phyloP scores from a whole-genome alignment of 2,113 vertebrate species.

The Prinia subflava region DNA sequence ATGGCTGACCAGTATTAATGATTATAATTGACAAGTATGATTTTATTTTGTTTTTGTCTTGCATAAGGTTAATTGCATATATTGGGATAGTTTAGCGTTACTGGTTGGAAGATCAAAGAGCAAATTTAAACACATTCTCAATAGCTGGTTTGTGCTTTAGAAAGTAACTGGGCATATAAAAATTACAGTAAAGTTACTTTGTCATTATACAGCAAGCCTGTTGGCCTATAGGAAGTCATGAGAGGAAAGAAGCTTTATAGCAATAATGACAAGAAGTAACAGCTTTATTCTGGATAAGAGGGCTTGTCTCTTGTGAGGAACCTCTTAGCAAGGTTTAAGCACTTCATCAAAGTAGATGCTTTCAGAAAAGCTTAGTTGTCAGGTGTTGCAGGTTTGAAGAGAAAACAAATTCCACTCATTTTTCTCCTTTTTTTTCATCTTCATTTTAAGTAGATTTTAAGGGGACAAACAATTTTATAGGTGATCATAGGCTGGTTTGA shows the following conservation, averaged over 20 bases:
- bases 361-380: not conserved
- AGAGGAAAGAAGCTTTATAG: not conserved
- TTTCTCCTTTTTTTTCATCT: not conserved
- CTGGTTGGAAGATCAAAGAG: not conserved
- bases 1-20: not conserved
- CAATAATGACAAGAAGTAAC: not conserved
- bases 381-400: not conserved
- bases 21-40: accelerated
- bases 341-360: accelerated
- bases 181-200: not conserved
- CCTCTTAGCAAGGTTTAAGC: not conserved
- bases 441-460: not conserved
- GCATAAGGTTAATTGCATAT: not conserved
- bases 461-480: not conserved
- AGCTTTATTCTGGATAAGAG: not conserved
- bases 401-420: not conserved
- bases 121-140: not conserved
- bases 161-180: not conserved
- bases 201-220: not conserved
- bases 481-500: not conserved
- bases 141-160: not conserved
- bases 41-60: not conserved
- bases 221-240: not conserved
- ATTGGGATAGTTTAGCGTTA: not conserved
- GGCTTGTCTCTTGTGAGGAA: not conserved